Percentiles rank a stretch among this genome's conserved stretches.
Evolutionary conservation across 1,140 invertebrate species (phyloP).

Genomic region (Stegodyphus mimosarum): DNA sequence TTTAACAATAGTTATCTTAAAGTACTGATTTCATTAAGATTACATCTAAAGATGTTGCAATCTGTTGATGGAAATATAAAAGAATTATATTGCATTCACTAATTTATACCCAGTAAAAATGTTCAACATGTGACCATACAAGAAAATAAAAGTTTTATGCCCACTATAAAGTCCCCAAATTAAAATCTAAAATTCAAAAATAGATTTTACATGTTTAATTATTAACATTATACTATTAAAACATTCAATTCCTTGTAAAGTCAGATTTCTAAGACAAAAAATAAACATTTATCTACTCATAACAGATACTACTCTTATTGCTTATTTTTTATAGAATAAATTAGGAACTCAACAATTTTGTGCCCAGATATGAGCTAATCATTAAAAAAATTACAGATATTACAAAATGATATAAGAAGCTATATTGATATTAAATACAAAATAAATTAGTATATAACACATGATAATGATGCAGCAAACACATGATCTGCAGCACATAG

Average conservation of each 20-base stretch:
- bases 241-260: neutral
- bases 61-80: slow-evolving; percentile 42
- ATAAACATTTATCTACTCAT: slow-evolving; percentile 27
- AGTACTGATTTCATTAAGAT: neutral
- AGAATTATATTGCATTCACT: slow-evolving; percentile 33
- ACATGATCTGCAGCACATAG: neutral
- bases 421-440: no score
- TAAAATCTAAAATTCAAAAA: slow-evolving; percentile 24
- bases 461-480: neutral
- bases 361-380: neutral
- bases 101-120: slow-evolving; percentile 26
- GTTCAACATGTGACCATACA: slow-evolving; percentile 33
- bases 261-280: slow-evolving; percentile 1
- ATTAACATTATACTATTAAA: slow-evolving; percentile 28
- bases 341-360: slow-evolving; percentile 4
- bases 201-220: slow-evolving; percentile 29
- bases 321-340: slow-evolving; percentile 25
- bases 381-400: neutral
- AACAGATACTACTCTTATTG: slow-evolving; percentile 22
- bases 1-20: slow-evolving; percentile 50
- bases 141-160: slow-evolving; percentile 55
- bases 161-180: slow-evolving; percentile 2
- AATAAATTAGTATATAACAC: neutral
- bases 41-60: neutral
- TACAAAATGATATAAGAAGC: neutral